Evolutionary conservation across 2,113 vertebrate species (phyloP).

Genomic region (Pseudorhombus dupliciocellatus): DNA sequence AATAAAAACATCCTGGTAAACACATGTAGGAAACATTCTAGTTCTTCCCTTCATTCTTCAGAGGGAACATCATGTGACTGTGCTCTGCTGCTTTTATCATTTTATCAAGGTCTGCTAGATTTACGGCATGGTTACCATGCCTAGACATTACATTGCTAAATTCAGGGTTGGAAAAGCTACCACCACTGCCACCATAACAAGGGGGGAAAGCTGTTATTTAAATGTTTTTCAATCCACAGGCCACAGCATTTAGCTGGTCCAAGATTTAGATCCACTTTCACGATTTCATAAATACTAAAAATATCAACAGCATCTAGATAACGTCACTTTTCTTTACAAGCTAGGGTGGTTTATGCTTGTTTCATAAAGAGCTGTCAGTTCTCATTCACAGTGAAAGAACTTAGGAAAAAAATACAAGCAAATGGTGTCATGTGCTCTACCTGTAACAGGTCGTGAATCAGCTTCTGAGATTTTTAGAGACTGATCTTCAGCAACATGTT

Average conservation of each 20-base stretch:
- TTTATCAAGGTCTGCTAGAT: slow-evolving; percentile 12
- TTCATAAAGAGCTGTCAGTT: not conserved
- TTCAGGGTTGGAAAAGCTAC: slow-evolving; percentile 18
- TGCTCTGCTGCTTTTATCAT: not conserved
- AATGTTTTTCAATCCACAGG: slow-evolving; percentile 11
- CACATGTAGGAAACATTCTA: not conserved
- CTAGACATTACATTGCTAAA: slow-evolving; percentile 28
- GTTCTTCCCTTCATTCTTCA: not conserved
- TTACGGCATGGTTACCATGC: slow-evolving; percentile 14
- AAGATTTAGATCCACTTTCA: slow-evolving; percentile 33
- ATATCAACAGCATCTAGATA: not conserved
- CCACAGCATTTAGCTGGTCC: slow-evolving; percentile 9
- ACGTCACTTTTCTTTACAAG: not conserved
- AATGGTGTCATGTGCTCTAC: not conserved
- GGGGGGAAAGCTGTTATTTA: slow-evolving; percentile 33
- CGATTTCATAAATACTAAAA: slow-evolving; percentile 28
- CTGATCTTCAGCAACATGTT: not conserved
- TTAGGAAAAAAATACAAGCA: not conserved
- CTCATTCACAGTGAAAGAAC: not conserved
- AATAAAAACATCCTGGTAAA: not conserved
- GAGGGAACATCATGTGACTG: not conserved
- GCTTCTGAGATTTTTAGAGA: too few species aligned
- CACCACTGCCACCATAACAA: slow-evolving; percentile 20
- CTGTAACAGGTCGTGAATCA: too few species aligned
- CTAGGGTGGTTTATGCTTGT: not conserved